These are phyloP conservation scores for Pelecanus crispus DNA, from an alignment of 2,113 vertebrate genomes.

Conservation along the genomic window DNA sequence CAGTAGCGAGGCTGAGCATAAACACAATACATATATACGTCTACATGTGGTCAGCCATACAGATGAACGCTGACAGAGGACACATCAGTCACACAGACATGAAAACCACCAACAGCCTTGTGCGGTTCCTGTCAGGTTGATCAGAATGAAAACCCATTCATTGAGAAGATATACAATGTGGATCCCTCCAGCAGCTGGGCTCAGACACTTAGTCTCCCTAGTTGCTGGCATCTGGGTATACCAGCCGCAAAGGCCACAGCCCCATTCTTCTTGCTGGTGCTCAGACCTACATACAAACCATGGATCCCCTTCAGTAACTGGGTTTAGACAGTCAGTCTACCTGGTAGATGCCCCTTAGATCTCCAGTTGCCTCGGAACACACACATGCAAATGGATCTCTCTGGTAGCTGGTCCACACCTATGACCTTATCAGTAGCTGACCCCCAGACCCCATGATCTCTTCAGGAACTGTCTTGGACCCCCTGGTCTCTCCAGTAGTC, in stretches of 20 bases:
- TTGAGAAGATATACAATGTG: neutral
- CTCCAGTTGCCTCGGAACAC: neutral
- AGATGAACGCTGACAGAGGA: neutral
- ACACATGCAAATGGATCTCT: neutral
- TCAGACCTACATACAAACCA: neutral
- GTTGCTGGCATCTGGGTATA: neutral
- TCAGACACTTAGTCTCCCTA: neutral
- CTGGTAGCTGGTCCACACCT: neutral
- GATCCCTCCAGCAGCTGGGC: neutral
- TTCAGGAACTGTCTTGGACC: neutral
- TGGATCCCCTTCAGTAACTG: neutral
- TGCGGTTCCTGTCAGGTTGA: neutral
- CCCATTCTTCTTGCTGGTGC: neutral
- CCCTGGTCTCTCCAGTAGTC: neutral
- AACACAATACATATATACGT: neutral
- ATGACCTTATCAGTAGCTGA: neutral
- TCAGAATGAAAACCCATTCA: neutral
- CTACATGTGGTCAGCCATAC: neutral
- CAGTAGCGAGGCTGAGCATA: neutral
- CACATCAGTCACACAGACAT: neutral
- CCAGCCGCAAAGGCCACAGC: neutral
- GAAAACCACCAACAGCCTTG: neutral
- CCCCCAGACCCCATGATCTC: rapidly evolving
- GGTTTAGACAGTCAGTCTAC: neutral
- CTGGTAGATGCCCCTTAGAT: neutral